These are phyloP conservation scores for Zaprionus africanus DNA, from an alignment of 1,140 invertebrate genomes.

Conservation along the genomic window DNA sequence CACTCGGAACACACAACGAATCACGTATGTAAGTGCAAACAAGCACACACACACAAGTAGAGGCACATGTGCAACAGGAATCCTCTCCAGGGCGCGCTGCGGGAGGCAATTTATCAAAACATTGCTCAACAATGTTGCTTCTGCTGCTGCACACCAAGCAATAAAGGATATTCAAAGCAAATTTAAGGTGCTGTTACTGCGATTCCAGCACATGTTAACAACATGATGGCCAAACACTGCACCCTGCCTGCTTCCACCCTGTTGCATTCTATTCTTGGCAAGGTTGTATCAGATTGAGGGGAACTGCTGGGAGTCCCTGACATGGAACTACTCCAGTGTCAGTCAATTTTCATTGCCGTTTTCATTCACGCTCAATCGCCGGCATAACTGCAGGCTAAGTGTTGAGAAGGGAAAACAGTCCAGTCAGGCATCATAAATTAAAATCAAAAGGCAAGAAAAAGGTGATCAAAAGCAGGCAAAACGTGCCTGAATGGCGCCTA, in stretches of 20 bases:
- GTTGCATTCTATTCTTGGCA: neutral
- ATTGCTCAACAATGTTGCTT: constrained; percentile 55
- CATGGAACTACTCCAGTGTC: neutral
- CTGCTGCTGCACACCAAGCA: constrained; percentile 11
- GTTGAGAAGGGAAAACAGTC: constrained; percentile 19
- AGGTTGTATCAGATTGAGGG: neutral
- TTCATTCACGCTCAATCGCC: neutral
- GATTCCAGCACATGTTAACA: constrained; percentile 72
- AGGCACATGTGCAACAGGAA: neutral
- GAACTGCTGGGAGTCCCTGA: neutral
- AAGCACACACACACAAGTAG: neutral
- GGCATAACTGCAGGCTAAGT: constrained; percentile 9
- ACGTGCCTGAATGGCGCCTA: constrained; percentile 17
- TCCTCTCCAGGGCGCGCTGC: constrained; percentile 26
- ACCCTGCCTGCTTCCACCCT: neutral
- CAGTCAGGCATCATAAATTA: constrained; percentile 67
- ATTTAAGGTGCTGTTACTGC: constrained; percentile 47
- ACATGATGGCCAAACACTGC: constrained; percentile 47
- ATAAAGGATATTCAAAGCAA: constrained; percentile 68
- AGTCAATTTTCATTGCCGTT: neutral
- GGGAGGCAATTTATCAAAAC: constrained; percentile 70
- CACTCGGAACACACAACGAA: neutral
- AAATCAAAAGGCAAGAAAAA: constrained; percentile 46
- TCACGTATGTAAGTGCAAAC: neutral
- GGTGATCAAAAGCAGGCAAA: constrained; percentile 37